Evolutionary conservation across 2,888 invertebrate species (phyloP), one percentile per base, ranked within the genome.

Genomic region (Polymixis flavicincta): DNA sequence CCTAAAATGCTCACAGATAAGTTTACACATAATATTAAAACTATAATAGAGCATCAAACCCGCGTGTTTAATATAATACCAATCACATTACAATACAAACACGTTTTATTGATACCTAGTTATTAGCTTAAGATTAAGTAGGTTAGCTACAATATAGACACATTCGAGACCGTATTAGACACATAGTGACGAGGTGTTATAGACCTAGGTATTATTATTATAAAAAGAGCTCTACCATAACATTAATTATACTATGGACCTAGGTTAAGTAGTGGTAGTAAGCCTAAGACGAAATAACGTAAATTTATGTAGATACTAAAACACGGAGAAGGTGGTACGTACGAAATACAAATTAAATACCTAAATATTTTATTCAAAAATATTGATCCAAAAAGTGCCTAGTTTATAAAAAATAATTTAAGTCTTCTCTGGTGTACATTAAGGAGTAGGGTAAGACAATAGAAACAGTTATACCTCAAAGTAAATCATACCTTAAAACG

Each of bases 341-440:
- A 63, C n/a, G 17, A 42, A 63, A n/a, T 42, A 63, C 7, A 59
- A 65, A 64, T 52, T 25, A 50, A 37, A 70, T n/a, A 0, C 22
- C 17, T 70, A 52, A 71, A 52, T 59, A 59, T 42, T 57, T 70
- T 17, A 28, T 72, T 37, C 6, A 70, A 73, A 59, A 48, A 69
- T 70, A 50, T 50, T n/a, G n/a, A 50, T 73, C 42, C 48, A 59
- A 59, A 48, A 50, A 42, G 17, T 19, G 8, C 1, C 37, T 17
- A 42, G 37, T 59, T n/a, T 32, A 28, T 32, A n/a, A 37, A 61
- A 70, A 70, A 60, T 45, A 45, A 32, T n/a, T 17, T 19, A 37
- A 45, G 11, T n/a, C n/a, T 52, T 42, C 28, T 55, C 72, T 72
- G 74, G 74, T 72, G 32, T 63, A 70, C 37, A 37, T 37, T 37